Conservation (phyloP, 2,888 invertebrate genomes). For the Nesidiocoris tenuis region DNA sequence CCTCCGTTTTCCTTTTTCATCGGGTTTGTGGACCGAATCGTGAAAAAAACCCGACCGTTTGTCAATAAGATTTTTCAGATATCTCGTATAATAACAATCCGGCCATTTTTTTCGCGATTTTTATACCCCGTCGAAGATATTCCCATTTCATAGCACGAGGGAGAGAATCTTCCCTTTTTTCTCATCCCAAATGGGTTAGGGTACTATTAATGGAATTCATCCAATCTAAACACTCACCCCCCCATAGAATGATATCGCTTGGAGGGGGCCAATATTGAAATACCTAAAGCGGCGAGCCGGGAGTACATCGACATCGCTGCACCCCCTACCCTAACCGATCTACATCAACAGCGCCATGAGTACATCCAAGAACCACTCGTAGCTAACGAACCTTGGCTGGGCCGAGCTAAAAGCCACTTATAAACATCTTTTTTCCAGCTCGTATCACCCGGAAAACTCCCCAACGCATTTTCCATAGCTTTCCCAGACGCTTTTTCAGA, state of each 20-base stretch:
- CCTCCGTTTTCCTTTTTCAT: too few relatives aligned
- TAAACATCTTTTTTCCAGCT: constrained; percentile 14
- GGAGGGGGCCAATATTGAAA: constrained; percentile 6
- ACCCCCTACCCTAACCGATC: too few relatives aligned
- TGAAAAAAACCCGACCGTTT: too few relatives aligned
- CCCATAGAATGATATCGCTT: background rate
- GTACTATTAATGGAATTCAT: constrained; percentile 10
- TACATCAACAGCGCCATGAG: background rate
- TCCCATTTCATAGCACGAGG: too few relatives aligned
- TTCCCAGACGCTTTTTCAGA: background rate
- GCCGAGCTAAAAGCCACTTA: constrained; percentile 18
- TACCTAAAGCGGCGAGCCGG: background rate
- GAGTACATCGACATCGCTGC: background rate
- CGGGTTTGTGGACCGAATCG: too few relatives aligned
- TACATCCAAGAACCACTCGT: background rate
- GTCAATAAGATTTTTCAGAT: too few relatives aligned
- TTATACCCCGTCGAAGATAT: too few relatives aligned
- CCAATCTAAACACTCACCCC: constrained; percentile 11
- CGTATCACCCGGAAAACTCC: background rate
- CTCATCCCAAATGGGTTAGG: too few relatives aligned
- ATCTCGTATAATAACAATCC: too few relatives aligned
- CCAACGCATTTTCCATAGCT: background rate
- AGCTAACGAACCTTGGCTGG: constrained; percentile 11
- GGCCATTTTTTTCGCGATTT: too few relatives aligned
- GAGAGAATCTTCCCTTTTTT: too few relatives aligned